Evolutionary conservation across 2,113 vertebrate genomes (phyloP).

Genomic region (Ciconia stormi): DNA sequence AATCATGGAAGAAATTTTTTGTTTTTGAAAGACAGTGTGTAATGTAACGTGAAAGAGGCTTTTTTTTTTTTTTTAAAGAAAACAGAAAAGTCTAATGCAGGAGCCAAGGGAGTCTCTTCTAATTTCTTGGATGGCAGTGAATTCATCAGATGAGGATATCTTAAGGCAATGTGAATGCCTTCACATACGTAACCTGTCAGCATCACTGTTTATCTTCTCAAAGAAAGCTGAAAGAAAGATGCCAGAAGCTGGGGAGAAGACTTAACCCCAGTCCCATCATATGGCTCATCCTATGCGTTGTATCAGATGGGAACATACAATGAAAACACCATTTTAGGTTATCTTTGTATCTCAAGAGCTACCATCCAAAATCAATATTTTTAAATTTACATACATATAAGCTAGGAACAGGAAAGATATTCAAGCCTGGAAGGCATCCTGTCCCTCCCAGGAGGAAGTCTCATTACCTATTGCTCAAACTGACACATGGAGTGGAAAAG

Average conservation of each 20-base stretch:
- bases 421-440: conserved; percentile 59
- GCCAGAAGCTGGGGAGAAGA: conserved; percentile 57
- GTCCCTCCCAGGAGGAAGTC: conserved; percentile 62
- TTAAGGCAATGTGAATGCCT: conserved; percentile 44
- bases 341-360: conserved; percentile 46
- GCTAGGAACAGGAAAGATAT: conserved; percentile 57
- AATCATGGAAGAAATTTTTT: background rate
- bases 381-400: conserved; percentile 63
- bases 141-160: conserved; percentile 51
- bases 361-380: conserved; percentile 62
- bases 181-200: conserved; percentile 33
- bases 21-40: background rate
- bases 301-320: conserved; percentile 55
- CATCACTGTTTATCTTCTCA: conserved; percentile 46
- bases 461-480: conserved; percentile 9
- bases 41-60: background rate
- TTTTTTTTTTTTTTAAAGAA: too few species aligned
- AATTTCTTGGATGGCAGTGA: conserved; percentile 27
- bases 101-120: conserved; percentile 48
- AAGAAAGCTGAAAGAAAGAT: conserved; percentile 39
- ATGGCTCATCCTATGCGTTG: background rate
- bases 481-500: conserved; percentile 10
- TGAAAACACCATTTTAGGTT: conserved; percentile 46
- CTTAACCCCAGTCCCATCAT: background rate
- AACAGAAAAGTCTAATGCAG: background rate